Evolutionary conservation across 2,888 invertebrate species (phyloP).

Genomic region (Eretmocerus hayati): DNA sequence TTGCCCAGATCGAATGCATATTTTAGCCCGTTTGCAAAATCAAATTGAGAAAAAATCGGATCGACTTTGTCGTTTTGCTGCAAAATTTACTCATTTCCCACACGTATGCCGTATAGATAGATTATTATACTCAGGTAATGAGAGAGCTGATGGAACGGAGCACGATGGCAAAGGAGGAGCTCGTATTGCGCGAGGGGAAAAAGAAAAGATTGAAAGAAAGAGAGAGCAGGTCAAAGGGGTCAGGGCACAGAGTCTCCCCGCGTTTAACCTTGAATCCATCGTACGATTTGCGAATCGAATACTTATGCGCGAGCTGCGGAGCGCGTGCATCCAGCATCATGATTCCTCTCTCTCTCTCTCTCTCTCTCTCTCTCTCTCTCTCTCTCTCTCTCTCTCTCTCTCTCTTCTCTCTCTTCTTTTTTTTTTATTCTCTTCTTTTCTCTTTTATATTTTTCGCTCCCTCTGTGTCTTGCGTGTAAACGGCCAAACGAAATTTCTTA

Average conservation of each 20-base stretch:
- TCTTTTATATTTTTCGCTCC: no score
- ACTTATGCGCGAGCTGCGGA: constrained; percentile 6
- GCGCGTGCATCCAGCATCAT: neutral
- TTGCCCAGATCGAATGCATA: no score
- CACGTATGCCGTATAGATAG: neutral
- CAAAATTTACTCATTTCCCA: neutral
- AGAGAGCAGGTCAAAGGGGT: no score
- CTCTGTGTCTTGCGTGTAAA: no score
- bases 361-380: neutral
- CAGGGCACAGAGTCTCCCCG: no score
- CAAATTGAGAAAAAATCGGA: no score
- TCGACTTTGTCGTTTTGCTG: neutral
- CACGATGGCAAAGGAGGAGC: neutral
- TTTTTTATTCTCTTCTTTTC: no score
- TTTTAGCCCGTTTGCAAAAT: no score
- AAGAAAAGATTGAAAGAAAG: neutral
- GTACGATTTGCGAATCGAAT: constrained; percentile 21
- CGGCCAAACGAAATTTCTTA: no score
- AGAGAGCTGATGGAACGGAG: neutral
- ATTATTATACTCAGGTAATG: neutral
- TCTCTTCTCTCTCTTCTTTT: neutral
- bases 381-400: constrained; percentile 1
- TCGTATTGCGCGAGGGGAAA: neutral
- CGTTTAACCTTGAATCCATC: no score
- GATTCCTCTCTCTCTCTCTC: neutral